Evolutionary conservation across 1,140 invertebrate genomes (phyloP).

Genomic region (Pogonus chalceus): DNA sequence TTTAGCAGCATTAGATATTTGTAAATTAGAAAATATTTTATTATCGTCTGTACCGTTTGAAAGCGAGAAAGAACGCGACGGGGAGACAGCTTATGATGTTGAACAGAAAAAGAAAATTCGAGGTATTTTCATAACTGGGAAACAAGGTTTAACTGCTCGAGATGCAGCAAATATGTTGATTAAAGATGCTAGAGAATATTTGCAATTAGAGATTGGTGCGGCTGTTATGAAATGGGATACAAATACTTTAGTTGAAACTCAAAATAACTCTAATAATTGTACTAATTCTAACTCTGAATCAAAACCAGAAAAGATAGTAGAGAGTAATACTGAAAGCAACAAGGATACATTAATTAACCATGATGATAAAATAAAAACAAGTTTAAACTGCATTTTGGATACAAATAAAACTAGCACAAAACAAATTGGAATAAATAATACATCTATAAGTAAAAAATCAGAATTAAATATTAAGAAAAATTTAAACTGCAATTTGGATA

Average conservation of each 20-base stretch:
- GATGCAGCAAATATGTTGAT: conserved; percentile 76
- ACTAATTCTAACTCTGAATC: background rate
- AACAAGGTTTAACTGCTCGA: conserved; percentile 65
- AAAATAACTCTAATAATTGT: background rate
- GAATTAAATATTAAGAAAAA: too few relatives aligned
- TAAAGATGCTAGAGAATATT: conserved; percentile 62
- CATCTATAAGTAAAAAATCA: too few relatives aligned
- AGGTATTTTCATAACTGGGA: conserved; percentile 71
- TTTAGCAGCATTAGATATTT: conserved; percentile 61
- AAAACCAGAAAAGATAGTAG: background rate
- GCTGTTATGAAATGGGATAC: conserved; percentile 45
- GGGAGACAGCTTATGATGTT: conserved; percentile 56
- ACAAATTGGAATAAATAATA: too few relatives aligned
- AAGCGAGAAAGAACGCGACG: conserved; percentile 62
- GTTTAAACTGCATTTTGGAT: too few relatives aligned
- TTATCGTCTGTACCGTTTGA: conserved; percentile 73
- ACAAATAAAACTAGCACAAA: too few relatives aligned
- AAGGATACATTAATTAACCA: too few relatives aligned
- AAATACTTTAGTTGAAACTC: conserved; percentile 9
- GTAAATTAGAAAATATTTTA: conserved; percentile 66
- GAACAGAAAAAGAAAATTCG: conserved; percentile 55
- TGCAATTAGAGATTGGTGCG: conserved; percentile 52
- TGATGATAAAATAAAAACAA: too few relatives aligned
- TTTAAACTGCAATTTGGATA: too few relatives aligned
- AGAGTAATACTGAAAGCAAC: background rate